phyloP scores from a whole-genome alignment of 92 coral and sea anemone genomes.

The Siderastrea radians region DNA sequence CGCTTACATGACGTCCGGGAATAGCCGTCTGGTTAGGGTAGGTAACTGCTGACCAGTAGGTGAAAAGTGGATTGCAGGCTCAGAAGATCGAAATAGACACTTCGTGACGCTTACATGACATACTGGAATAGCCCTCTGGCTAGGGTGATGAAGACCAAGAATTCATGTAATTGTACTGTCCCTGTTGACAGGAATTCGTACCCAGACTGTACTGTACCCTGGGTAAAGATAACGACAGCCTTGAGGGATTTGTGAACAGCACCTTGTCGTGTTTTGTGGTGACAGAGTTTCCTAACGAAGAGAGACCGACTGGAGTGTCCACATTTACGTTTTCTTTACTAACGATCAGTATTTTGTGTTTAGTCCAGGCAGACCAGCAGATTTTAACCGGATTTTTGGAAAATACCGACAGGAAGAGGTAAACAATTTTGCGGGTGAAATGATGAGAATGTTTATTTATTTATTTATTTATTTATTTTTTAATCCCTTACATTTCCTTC shows the following conservation, averaged over 20 bases:
- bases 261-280: slow-evolving; percentile 91
- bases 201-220: slow-evolving; percentile 91
- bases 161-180: neutral
- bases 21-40: no score
- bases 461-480: no score
- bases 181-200: slow-evolving; percentile 83
- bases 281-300: slow-evolving; percentile 57
- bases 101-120: no score
- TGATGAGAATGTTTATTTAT: no score
- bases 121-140: no score
- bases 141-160: no score
- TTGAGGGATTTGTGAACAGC: slow-evolving; percentile 84
- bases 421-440: neutral
- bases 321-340: neutral
- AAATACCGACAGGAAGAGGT: slow-evolving; percentile 72
- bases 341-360: neutral
- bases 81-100: no score
- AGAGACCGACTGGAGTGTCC: slow-evolving; percentile 40
- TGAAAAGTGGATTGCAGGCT: no score
- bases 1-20: no score
- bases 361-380: slow-evolving; percentile 97
- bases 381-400: slow-evolving; percentile 81
- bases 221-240: slow-evolving; percentile 62
- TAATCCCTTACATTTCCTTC: no score
- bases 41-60: no score